phyloP scores from a whole-genome alignment of 2,888 invertebrate genomes.

The Sphaerophoria rueppellii region DNA sequence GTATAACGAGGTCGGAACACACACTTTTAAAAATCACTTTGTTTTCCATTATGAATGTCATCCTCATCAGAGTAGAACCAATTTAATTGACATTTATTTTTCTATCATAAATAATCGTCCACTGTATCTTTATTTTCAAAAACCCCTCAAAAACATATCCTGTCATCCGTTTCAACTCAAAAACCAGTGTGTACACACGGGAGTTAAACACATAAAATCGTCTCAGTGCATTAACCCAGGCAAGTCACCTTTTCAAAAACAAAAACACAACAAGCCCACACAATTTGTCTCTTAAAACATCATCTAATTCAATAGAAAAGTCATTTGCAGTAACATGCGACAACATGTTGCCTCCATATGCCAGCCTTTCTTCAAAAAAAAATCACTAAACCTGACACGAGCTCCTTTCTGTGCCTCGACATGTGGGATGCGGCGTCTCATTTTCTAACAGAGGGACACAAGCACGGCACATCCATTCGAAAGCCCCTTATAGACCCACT shows the following conservation, averaged over 20 bases:
- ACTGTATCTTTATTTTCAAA: background rate
- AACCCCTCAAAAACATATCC: background rate
- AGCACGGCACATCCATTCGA: background rate
- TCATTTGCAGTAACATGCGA: constrained; percentile 54
- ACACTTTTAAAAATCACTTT: too few species aligned
- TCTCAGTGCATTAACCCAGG: constrained; percentile 39
- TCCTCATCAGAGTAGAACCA: constrained; percentile 1
- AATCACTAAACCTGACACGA: constrained; percentile 50
- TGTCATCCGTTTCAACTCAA: background rate
- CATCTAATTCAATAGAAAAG: constrained; percentile 59
- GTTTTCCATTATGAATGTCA: too few species aligned
- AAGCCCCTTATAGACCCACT: background rate
- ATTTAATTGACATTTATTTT: constrained; percentile 13
- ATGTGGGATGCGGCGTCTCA: constrained; percentile 12
- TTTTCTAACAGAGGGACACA: background rate
- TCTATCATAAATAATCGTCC: background rate
- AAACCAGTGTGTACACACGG: background rate
- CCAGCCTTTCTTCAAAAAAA: constrained; percentile 37
- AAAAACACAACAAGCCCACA: constrained; percentile 20
- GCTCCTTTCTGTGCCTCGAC: background rate
- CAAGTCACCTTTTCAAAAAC: constrained; percentile 27
- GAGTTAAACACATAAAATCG: constrained; percentile 6
- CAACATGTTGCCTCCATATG: constrained; percentile 66
- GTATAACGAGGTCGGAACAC: too few species aligned
- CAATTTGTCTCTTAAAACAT: constrained; percentile 27